Conservation (phyloP, 2,113 vertebrate genomes). For the Condylura cristata region DNA sequence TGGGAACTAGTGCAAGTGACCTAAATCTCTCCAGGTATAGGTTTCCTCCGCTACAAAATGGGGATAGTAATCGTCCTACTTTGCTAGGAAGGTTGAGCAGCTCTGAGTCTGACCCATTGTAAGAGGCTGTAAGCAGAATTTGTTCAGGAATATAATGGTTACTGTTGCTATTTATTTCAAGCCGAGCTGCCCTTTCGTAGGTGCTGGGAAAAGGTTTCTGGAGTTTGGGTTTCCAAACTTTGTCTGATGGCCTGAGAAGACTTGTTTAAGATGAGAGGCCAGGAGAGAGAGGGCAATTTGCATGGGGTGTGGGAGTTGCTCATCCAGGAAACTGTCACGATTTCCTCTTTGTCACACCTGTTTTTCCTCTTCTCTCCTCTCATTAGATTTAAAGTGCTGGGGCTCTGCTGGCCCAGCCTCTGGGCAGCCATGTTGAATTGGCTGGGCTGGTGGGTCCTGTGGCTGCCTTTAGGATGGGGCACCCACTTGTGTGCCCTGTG, state of each 20-base stretch:
- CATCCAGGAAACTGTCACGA: background rate
- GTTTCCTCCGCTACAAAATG: background rate
- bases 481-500: background rate
- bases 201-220: background rate
- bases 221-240: background rate
- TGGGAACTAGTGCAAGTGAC: background rate
- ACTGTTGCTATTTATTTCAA: background rate
- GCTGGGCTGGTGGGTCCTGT: background rate
- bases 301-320: background rate
- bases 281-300: background rate
- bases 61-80: background rate
- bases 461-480: background rate
- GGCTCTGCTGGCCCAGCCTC: background rate
- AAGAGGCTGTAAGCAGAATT: background rate
- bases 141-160: background rate
- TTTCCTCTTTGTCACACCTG: background rate
- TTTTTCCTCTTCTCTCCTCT: constrained; percentile 1
- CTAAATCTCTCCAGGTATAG: background rate
- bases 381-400: background rate
- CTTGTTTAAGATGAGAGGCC: background rate
- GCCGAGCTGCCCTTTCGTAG: background rate
- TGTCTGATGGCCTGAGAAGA: background rate
- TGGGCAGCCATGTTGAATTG: background rate
- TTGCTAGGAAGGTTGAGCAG: background rate
- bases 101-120: background rate